Base-by-base conservation (phyloP, 2,888 invertebrate species). In the Nomada fucata region DNA sequence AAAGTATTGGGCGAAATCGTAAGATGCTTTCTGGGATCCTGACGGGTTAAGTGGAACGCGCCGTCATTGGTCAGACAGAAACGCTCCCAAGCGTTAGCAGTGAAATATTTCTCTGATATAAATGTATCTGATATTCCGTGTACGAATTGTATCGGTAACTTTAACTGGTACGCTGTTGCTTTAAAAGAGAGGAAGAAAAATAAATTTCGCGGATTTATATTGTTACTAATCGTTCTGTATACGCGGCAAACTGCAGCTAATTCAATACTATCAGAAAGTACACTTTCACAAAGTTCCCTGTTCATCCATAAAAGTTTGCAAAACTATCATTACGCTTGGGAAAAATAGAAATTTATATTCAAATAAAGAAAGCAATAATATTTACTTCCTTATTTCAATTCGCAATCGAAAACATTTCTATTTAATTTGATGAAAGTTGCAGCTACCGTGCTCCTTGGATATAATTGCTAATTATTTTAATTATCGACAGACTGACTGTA, bases 41-140 rank as follows among this genome's bases (percentile, higher is more conserved):
- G 77, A 68, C 52, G 59, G 47, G 42, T 68, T 67, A 80, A 80
- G 80, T 73, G 69, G 59, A 81, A 73, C 18, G 52, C 47, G 44
- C 52, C 47, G 53, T 72, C 67, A 67, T 65, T 50, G 69, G 50
- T 64, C 79, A 26, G 69, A 82, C 72, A 63, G 55, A 20, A 76
- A 73, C 76, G 55, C 18, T 57, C n/a, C n/a, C 26, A 50, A 59
- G 60, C 26, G 65, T 71, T 57, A 29, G 18, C 13, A 53, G 57
- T 23, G 69, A 65, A 70, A 74, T 82, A 71, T 57, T 64, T 60
- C 73, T 77, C 50, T 44, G 55, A 18, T 50, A 63, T 74, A 55
- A 60, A 73, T 64, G 53, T 47, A 47, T 18, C 7, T 29, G 57
- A 69, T 47, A 59, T 5, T 68, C 57, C 23, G 55, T n/a, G 20